These are phyloP conservation scores for Subacronicta megacephala DNA, from an alignment of 2,888 invertebrate species.

Conservation along the genomic window DNA sequence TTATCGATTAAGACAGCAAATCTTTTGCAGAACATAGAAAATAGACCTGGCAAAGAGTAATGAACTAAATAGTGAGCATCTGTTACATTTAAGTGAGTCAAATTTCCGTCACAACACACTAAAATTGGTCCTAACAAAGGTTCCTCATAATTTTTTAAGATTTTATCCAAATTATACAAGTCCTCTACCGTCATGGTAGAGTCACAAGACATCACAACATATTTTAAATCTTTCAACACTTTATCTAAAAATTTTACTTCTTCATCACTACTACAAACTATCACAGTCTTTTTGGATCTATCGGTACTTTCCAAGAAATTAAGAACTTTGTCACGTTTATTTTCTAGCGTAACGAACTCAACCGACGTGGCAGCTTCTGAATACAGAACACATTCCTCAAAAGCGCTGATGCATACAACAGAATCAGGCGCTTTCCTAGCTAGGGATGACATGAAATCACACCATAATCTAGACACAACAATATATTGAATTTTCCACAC, in stretches of 20 bases:
- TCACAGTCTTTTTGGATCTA: conserved; percentile 87
- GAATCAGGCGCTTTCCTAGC: conserved; percentile 89
- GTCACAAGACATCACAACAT: conserved; percentile 72
- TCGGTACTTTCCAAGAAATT: conserved; percentile 85
- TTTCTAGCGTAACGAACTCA: conserved; percentile 73
- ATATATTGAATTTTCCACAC: conserved; percentile 89
- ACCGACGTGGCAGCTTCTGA: conserved; percentile 86
- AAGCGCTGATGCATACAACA: conserved; percentile 92
- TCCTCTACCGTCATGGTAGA: conserved; percentile 78
- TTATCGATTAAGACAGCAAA: conserved; percentile 92
- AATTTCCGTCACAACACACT: conserved; percentile 92
- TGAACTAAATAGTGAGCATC: conserved; percentile 92
- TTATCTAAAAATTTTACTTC: conserved; percentile 85
- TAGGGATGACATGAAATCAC: conserved; percentile 88
- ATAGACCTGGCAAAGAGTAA: conserved; percentile 91
- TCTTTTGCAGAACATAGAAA: conserved; percentile 92
- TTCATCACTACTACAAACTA: conserved; percentile 90
- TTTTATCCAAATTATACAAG: conserved; percentile 74
- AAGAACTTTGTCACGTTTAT: conserved; percentile 81
- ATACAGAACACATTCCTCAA: conserved; percentile 93
- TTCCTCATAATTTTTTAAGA: conserved; percentile 77
- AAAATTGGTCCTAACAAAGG: conserved; percentile 87
- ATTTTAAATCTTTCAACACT: conserved; percentile 61
- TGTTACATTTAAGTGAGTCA: conserved; percentile 90
- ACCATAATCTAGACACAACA: conserved; percentile 91